A percentile compares a stretch with the other conserved stretches of the same genome.
Evolutionary conservation across 2,797 vertebrate genomes (phyloP).

Genomic region (Rhabdophis nuchalis): DNA sequence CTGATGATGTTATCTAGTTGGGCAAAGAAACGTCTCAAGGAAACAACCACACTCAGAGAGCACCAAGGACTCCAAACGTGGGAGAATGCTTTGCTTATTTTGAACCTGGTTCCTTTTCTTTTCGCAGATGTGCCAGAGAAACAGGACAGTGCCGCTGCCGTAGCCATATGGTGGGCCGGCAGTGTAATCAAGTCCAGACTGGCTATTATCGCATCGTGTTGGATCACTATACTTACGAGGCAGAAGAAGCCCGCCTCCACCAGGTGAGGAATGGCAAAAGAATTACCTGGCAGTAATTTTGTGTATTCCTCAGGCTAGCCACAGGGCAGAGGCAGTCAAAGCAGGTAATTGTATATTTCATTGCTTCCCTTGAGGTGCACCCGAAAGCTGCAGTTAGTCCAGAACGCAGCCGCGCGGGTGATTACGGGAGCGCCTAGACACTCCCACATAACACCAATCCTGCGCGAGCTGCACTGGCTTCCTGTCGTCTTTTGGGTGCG

Average conservation of each 20-base stretch:
- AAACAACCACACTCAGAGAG: not conserved
- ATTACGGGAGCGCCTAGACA: too few relatives aligned
- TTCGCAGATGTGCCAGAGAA: constrained; percentile 76
- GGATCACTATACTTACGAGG: constrained; percentile 82
- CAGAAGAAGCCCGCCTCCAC: constrained; percentile 70
- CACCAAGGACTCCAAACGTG: not conserved
- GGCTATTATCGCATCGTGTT: constrained; percentile 84
- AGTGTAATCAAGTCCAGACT: constrained; percentile 80
- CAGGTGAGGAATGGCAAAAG: constrained; percentile 1
- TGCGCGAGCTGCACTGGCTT: too few relatives aligned
- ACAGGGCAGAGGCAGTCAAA: not conserved
- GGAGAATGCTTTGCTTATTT: not conserved
- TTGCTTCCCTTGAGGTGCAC: too few relatives aligned
- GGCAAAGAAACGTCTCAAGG: not conserved
- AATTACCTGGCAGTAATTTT: not conserved
- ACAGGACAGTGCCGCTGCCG: constrained; percentile 82
- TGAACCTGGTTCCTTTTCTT: not conserved
- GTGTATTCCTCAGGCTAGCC: not conserved
- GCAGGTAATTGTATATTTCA: not conserved
- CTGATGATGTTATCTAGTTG: not conserved
- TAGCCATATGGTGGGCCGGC: constrained; percentile 76
- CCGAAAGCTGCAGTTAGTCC: too few relatives aligned
- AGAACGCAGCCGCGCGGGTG: too few relatives aligned
- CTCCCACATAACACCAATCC: too few relatives aligned
- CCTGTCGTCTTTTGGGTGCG: too few relatives aligned